Evolutionary conservation across 2,888 invertebrate species (phyloP), one percentile per base, ranked within the genome.

Genomic region (Pocota personata): DNA sequence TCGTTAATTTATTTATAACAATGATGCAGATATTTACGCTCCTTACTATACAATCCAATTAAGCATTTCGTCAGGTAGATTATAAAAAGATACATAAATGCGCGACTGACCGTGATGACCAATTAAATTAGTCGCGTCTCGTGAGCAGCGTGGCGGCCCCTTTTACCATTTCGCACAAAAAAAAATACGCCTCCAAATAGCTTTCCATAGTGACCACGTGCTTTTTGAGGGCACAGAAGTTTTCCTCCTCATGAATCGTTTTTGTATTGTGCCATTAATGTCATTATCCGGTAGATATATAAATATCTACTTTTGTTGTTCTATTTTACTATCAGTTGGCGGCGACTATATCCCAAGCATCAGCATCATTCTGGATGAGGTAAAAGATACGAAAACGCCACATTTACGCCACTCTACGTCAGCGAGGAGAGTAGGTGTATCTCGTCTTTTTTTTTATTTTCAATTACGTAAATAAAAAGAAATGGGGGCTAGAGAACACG

Each of bases 151-250:
- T 6, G 27, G 27, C 8, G 19, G 24, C 62, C 55, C 55, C 60
- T 52, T 78, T 57, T 37, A 43, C 52, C 16, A 24, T 12, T n/a
- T 60, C 8, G 8, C 10, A 46, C 12, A 24, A 10, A 30, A 30
- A 37, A 40, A 62, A 62, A 30, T 50, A 58, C 60, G 58, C 50
- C 58, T 71, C 21, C 14, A 57, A 50, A 73, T 35, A 60, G 43
- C 37, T 52, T 52, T 69, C 12, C 32, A 30, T 21, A 30, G 37
- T 19, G 35, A 73, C 80, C 80, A 80, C 80, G 80, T 80, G 80
- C 40, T 66, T 1, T 37, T 48, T 4, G 46, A 62, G 27, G 64
- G 48, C 58, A 48, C 24, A 55, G 46, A 48, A 60, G 37, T 35
- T 52, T 60, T 58, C 30, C 10, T 14, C 12, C n/a, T 24, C 50